Base-by-base conservation (phyloP, 2,113 vertebrate species). In the Elephantulus edwardii region DNA sequence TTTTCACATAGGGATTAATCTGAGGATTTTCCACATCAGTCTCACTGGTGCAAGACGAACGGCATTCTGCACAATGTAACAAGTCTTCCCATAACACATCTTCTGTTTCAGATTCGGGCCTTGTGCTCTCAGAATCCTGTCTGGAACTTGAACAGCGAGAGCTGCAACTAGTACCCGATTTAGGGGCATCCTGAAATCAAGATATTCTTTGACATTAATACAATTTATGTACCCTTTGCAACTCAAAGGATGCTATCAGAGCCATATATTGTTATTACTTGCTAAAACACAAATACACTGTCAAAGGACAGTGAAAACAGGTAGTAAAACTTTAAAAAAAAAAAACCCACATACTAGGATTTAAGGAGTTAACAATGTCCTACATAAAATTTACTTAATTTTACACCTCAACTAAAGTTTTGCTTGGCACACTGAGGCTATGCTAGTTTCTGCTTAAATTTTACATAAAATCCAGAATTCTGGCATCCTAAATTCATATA, bases 41-140 rank as follows among this genome's bases (percentile, higher is more conserved):
- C 97, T 99, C 99, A 48, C 99, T 99, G 91, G 96, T 98, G 94
- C 99, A 99, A 89, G 99, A 99, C 0, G 99, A 99, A 79, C 98
- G 98, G 95, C 99, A 99, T 97, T 99, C 99, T 0, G 99, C 98
- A 88, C 99, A 99, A 97, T 99, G 99, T 82, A 99, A 97, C 90
- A 99, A 98, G 94, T 99, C 99, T 91, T 99, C 99, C 99, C 99
- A 99, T 87, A 99, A 97, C 50, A 99, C 96, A 95, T 99, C 99
- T 96, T 99, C 99, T 0, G 99, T 99, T 97, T 99, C 99, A 0
- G 99, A 99, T 96, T 99, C 99, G 0, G 99, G 99, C 44, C 99
- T 98, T 0, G 98, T 97, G 93, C 99, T 99, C 97, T 99, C 99
- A 0, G 99, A 99, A 97, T 99, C 99, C 79, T 98, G 99, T 82